Evolutionary conservation across 2,113 vertebrate species (phyloP).

Genomic region (Clinocottus analis): DNA sequence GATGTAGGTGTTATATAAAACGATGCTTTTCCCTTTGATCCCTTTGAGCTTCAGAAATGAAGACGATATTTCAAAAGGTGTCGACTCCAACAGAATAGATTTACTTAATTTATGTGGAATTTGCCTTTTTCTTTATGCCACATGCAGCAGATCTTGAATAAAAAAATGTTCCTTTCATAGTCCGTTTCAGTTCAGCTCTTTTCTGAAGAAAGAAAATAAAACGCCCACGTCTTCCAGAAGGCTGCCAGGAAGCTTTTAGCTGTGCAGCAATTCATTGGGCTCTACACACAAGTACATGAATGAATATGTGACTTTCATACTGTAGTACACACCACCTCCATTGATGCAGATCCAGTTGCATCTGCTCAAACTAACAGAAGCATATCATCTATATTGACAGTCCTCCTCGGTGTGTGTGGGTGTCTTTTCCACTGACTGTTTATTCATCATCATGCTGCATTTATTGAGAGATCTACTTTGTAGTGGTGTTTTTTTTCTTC

Average conservation of each 20-base stretch:
- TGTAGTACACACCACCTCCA: not conserved
- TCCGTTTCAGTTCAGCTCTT: not conserved
- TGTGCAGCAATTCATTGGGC: not conserved
- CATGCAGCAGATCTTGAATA: not conserved
- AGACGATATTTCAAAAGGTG: not conserved
- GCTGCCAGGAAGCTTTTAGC: not conserved
- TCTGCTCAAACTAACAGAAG: conserved; percentile 12
- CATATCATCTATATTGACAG: not conserved
- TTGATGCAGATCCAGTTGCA: not conserved
- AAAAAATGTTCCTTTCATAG: not conserved
- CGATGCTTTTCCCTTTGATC: not conserved
- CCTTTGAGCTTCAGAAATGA: not conserved
- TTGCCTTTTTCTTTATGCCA: conserved; percentile 8
- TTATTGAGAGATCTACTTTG: conserved; percentile 10
- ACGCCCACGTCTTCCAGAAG: not conserved
- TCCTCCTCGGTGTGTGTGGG: not conserved
- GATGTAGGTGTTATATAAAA: not conserved
- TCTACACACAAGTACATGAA: not conserved
- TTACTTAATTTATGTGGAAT: not conserved
- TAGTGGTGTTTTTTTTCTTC: not conserved
- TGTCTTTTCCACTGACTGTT: not conserved
- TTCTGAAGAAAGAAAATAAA: not conserved
- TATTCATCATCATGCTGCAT: not conserved
- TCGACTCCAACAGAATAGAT: not conserved
- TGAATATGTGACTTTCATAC: not conserved